phyloP scores from a whole-genome alignment of 2,888 invertebrate species.

The Boloria selene region DNA sequence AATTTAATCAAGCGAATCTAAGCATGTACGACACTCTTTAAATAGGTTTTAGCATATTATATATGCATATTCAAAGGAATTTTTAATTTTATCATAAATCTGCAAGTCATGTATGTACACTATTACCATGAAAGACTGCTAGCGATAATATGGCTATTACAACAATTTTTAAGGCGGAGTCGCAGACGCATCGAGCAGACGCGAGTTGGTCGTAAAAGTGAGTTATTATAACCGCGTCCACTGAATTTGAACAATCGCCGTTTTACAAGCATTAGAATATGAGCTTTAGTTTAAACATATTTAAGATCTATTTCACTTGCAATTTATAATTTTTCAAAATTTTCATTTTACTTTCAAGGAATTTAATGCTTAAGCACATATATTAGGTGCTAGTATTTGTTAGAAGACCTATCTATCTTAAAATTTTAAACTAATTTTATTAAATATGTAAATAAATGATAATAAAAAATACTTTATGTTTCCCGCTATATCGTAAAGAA shows the following conservation, averaged over 20 bases:
- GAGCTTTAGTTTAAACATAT: constrained; percentile 54
- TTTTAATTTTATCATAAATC: constrained; percentile 32
- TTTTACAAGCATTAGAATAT: constrained; percentile 55
- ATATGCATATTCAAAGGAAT: constrained; percentile 1
- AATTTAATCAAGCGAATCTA: too few species aligned
- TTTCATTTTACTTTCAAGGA: constrained; percentile 39
- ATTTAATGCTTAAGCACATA: constrained; percentile 37
- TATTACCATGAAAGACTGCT: constrained; percentile 56
- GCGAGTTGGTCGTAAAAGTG: constrained; percentile 75
- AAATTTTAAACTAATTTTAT: constrained; percentile 11
- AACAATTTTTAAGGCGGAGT: constrained; percentile 67
- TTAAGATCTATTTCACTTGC: constrained; percentile 32
- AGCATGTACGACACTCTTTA: too few species aligned
- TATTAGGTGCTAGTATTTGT: constrained; percentile 35
- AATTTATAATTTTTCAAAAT: constrained; percentile 25
- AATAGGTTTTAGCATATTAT: too few species aligned
- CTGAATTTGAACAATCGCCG: constrained; percentile 75
- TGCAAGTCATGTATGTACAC: constrained; percentile 46
- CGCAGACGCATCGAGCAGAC: constrained; percentile 72
- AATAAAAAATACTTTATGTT: background rate
- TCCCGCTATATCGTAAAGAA: constrained; percentile 27
- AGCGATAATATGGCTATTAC: constrained; percentile 72
- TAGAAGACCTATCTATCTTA: constrained; percentile 25
- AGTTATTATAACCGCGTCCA: constrained; percentile 74
- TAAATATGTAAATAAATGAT: constrained; percentile 6